Percentiles rank a stretch among this genome's conserved stretches.
Evolutionary conservation across 2,888 invertebrate species (phyloP).

Genomic region (Chrysomela aeneicollis): DNA sequence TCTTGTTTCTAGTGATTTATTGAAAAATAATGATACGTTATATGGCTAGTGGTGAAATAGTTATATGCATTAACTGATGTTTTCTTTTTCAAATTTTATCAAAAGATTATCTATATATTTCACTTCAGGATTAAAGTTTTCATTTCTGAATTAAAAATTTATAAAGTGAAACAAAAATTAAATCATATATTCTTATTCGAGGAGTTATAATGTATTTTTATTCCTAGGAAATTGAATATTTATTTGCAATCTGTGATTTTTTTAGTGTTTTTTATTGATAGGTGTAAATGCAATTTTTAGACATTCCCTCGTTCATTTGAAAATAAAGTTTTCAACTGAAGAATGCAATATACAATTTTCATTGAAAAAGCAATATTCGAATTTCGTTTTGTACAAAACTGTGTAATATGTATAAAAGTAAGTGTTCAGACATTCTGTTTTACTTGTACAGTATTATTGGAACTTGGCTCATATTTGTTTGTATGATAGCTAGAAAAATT

Average conservation of each 20-base stretch:
- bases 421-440: neutral
- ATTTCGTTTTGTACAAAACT: neutral
- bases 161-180: too few species aligned
- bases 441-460: slow-evolving; percentile 2
- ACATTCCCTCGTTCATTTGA: neutral
- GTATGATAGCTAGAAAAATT: too few species aligned
- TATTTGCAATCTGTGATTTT: neutral
- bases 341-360: too few species aligned
- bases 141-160: too few species aligned
- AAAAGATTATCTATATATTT: neutral
- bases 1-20: too few species aligned
- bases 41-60: too few species aligned
- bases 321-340: too few species aligned
- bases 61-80: too few species aligned
- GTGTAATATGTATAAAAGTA: neutral
- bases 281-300: neutral
- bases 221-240: neutral
- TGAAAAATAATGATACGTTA: too few species aligned
- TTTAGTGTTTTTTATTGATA: neutral
- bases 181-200: neutral
- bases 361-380: neutral
- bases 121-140: neutral
- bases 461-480: neutral
- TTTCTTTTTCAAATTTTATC: too few species aligned
- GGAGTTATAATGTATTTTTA: neutral